Conservation (phyloP, 1,140 invertebrate species). For the Drosophila eugracilis region DNA sequence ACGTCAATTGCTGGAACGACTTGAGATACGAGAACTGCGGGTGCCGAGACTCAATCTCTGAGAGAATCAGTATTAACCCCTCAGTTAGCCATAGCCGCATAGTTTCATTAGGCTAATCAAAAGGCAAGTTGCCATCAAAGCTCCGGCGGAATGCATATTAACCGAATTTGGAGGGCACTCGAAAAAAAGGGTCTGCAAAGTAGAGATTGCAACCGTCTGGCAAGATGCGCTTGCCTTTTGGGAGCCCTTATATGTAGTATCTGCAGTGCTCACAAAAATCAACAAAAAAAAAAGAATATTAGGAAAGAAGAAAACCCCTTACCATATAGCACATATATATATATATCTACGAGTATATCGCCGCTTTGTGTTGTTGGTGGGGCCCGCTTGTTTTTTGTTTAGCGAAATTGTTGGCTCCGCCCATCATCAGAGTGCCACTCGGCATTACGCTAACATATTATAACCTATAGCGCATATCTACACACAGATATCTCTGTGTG, state of each 20-base stretch:
- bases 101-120: slow-evolving; percentile 82
- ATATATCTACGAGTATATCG: no score
- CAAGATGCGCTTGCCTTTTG: slow-evolving; percentile 70
- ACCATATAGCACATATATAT: slow-evolving; percentile 12
- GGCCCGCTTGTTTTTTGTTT: slow-evolving; percentile 65
- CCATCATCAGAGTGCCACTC: slow-evolving; percentile 79
- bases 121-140: slow-evolving; percentile 44
- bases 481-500: slow-evolving; percentile 32
- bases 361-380: slow-evolving; percentile 52
- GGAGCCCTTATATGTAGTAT: slow-evolving; percentile 59
- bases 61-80: background rate
- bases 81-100: slow-evolving; percentile 48
- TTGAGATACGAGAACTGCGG: slow-evolving; percentile 1
- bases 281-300: background rate
- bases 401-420: slow-evolving; percentile 79
- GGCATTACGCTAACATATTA: slow-evolving; percentile 83
- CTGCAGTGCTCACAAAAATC: slow-evolving; percentile 39
- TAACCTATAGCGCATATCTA: slow-evolving; percentile 69
- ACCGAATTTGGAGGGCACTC: slow-evolving; percentile 72
- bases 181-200: slow-evolving; percentile 23
- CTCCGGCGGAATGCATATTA: slow-evolving; percentile 56
- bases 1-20: slow-evolving; percentile 60
- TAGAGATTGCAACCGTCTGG: slow-evolving; percentile 42
- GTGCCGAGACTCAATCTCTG: background rate
- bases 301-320: background rate